Conservation (phyloP, 2,888 invertebrate genomes). For the Aspidiotus rigidus region DNA sequence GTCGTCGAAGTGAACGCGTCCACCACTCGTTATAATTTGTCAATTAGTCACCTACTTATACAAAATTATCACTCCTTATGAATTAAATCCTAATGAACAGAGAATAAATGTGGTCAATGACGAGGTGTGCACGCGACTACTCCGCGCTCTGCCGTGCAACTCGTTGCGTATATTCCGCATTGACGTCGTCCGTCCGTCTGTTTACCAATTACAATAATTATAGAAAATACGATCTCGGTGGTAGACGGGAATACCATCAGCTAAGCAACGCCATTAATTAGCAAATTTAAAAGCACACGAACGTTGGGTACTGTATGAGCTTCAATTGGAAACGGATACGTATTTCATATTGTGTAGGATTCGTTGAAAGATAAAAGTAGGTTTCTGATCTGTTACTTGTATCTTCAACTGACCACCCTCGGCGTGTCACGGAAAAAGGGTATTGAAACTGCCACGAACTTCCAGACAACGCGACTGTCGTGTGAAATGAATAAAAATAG, state of each 20-base stretch:
- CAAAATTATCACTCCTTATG: too few species aligned
- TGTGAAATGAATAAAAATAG: slow-evolving; percentile 19
- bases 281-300: slow-evolving; percentile 34
- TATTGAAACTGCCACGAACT: slow-evolving; percentile 25
- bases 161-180: too few species aligned
- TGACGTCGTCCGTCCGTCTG: background rate
- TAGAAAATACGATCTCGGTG: slow-evolving; percentile 9
- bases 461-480: slow-evolving; percentile 5
- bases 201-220: slow-evolving; percentile 4
- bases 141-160: too few species aligned
- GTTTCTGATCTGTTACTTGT: slow-evolving; percentile 30
- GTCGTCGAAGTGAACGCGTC: too few species aligned
- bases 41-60: too few species aligned
- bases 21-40: too few species aligned
- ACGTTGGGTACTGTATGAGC: slow-evolving; percentile 30
- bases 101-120: too few species aligned
- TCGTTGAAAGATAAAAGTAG: slow-evolving; percentile 33
- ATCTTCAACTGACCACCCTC: slow-evolving; percentile 31
- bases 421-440: slow-evolving; percentile 29
- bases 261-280: slow-evolving; percentile 26
- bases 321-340: slow-evolving; percentile 32
- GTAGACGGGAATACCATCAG: slow-evolving; percentile 29
- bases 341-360: slow-evolving; percentile 34
- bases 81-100: too few species aligned
- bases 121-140: too few species aligned